Evolutionary conservation across 2,888 invertebrate genomes (phyloP), one percentile per base, ranked within the genome.

Genomic region (Chirona hameri): DNA sequence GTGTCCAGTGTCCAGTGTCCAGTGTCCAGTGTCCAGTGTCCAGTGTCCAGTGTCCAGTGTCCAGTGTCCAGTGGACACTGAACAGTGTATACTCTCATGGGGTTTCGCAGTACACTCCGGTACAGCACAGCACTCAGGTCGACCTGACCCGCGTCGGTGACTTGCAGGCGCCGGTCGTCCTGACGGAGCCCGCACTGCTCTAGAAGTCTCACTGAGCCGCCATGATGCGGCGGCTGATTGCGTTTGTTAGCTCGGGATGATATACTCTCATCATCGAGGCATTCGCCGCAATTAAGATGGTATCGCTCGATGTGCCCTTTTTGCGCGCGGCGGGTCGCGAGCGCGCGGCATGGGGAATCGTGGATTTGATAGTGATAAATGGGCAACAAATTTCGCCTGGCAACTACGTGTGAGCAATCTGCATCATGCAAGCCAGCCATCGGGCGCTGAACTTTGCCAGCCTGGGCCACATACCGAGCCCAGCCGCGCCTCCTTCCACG

Each of bases 201-300:
- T 24, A 52, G 52, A 52, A 52, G 52, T 60, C 29, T 10, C 69
- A 69, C 27, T 69, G 69, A 14, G 69, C 69, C 27, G 27, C 14
- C 27, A 27, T 29, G 69, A 29, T 29, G 69, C 31, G 18, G 72
- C 72, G 31, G 72, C 72, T 3, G 72, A 72, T 72, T 15, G 72
- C 31, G 31, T 31, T 72, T 31, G 72, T 31, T 9, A 15, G 29
- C 15, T 2, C 18, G 4, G 31, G 72, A 72, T 31, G 72, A 72
- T 72, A 27, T 18, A 72, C 31, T 72, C 18, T 18, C 72, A 72
- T 72, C 15, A 72, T 31, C 18, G 31, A 10, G 72, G 72, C 29
- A 31, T 72, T 72, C 72, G 72, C 31, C 31, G 72, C 72, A 72
- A 72, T 72, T 72, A 72, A 72, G 72, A 72, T 72, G 15, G 72